Evolutionary conservation across 2,113 vertebrate species (phyloP).

Genomic region (Ptilorrhoa leucosticta): DNA sequence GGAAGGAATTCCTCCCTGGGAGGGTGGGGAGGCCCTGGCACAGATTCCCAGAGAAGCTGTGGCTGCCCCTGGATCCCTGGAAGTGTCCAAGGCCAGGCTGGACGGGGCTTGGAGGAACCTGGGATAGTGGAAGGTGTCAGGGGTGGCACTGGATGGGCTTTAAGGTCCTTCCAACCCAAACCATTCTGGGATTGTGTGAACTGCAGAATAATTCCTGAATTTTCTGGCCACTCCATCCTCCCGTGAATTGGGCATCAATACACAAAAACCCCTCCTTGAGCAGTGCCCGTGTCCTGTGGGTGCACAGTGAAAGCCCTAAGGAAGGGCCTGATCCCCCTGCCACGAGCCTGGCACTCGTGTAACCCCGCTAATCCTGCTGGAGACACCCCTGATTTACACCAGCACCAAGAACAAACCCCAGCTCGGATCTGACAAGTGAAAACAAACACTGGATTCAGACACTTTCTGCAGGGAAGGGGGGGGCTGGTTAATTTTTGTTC

Average conservation of each 20-base stretch:
- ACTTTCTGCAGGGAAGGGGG: slow-evolving; percentile 1
- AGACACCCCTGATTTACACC: slow-evolving; percentile 1
- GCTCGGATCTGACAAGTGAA: slow-evolving; percentile 20
- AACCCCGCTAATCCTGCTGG: background rate
- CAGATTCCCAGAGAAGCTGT: background rate
- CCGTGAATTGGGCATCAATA: fast-evolving
- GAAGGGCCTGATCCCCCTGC: background rate
- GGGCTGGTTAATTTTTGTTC: slow-evolving; percentile 8
- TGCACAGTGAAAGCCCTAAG: fast-evolving
- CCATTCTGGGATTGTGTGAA: background rate
- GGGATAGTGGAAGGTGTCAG: fast-evolving
- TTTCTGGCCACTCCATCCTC: background rate
- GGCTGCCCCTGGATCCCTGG: background rate
- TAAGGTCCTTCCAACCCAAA: background rate
- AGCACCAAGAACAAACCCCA: background rate
- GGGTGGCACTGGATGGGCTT: background rate
- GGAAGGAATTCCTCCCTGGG: no score
- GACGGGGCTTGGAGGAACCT: fast-evolving
- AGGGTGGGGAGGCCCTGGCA: no score
- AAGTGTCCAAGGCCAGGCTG: fast-evolving
- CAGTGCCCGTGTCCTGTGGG: background rate
- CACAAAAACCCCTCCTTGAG: fast-evolving
- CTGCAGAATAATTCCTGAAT: fast-evolving
- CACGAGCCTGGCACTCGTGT: background rate
- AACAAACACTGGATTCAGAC: slow-evolving; percentile 38